Base-by-base conservation (phyloP, 2,113 vertebrate species). In the Pantherophis guttatus region DNA sequence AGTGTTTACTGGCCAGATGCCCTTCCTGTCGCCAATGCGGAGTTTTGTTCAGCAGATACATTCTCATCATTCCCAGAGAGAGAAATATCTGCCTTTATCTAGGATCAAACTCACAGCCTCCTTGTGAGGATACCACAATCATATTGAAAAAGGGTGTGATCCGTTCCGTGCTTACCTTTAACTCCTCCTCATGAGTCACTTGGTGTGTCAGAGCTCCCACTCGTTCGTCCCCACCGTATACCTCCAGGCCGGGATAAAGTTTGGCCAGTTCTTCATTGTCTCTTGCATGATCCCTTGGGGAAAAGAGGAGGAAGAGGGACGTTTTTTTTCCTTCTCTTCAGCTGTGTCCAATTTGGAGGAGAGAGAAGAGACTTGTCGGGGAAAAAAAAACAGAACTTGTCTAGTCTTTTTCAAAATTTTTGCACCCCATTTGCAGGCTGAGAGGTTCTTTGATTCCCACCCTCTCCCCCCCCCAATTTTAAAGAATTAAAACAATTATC, bases 231-330 rank as follows among this genome's bases (percentile, higher is more conserved):
- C 99, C 99, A n/a, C 99, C 99, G 0, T 97, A 99, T 33, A 99
- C 98, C 15, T 89, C 98, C 93, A 99, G 94, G 13, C 98, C 98
- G 0, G 98, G 95, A 86, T 98, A 97, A 94, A 99, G 93, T 96
- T 98, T 99, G 13, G 98, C 95, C 50, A 99, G 97, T 96, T 99
- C 99, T 96, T 99, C 98, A 0, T 99, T 99, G 44, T 99, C 99
- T 2, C 99, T 98, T 1, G 99, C 99, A 0, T 99, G 99, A 97
- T 99, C 99, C 99, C 99, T 99, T 90, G 0, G 91, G 91, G 86
- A 26, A 39, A 59, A 2, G 1, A 62, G 3, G 58, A 39, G 93
- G 54, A 29, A 24, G 53, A 26, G 9, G 29, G 2, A 33, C 21
- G 2, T 3, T 26, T 17, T 9, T 21, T 21, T 3, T 21, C 3